phyloP scores from a whole-genome alignment of 1,140 invertebrate genomes.

The Pseudomyrmex concolor region DNA sequence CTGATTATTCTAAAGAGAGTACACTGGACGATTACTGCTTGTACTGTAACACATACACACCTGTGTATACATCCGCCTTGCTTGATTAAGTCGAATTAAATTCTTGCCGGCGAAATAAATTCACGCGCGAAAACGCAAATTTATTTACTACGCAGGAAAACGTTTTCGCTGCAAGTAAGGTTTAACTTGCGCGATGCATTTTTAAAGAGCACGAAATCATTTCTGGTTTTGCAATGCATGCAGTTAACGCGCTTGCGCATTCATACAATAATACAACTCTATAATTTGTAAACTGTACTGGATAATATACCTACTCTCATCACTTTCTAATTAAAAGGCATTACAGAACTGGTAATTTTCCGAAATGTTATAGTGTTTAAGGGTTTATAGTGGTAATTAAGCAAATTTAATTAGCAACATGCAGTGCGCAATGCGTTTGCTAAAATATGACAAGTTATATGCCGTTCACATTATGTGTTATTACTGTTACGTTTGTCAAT shows the following conservation, averaged over 20 bases:
- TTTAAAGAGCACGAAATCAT: background rate
- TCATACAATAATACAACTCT: conserved; percentile 8
- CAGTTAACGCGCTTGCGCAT: background rate
- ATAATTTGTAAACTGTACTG: conserved; percentile 7
- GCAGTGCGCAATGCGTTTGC: background rate
- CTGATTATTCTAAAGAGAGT: too few species aligned
- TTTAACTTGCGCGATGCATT: background rate
- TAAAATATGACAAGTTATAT: background rate
- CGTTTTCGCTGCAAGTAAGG: too few species aligned
- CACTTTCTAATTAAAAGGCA: background rate
- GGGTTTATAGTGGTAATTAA: background rate
- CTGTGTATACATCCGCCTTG: too few species aligned
- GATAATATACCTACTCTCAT: background rate
- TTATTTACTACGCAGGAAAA: too few species aligned
- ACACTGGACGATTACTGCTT: too few species aligned
- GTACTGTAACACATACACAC: too few species aligned
- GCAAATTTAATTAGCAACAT: conserved; percentile 12
- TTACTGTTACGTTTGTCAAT: background rate
- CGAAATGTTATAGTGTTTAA: background rate
- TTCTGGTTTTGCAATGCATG: background rate
- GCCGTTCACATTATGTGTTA: background rate
- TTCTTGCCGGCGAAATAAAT: too few species aligned
- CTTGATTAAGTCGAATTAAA: too few species aligned
- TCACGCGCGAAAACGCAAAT: too few species aligned
- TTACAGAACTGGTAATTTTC: background rate